Evolutionary conservation across 2,113 vertebrate species (phyloP), one percentile per base, ranked within the genome.

Genomic region (Dipodomys merriami): DNA sequence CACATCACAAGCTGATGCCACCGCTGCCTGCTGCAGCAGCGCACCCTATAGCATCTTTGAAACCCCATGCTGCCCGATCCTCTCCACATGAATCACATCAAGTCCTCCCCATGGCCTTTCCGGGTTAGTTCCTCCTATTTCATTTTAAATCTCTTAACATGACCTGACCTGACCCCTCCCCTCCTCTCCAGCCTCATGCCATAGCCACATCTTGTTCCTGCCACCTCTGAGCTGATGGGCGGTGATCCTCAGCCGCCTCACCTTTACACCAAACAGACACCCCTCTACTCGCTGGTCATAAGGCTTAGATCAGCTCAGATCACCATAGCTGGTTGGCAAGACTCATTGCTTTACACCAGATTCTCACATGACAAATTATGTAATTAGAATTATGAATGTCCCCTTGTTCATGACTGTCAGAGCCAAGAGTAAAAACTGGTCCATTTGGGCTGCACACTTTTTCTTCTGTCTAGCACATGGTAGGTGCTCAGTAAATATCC

Each of bases 401-500:
- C 39, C 39, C 39, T 39, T 39, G 39, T 39, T 39, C 5, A 39
- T 39, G 39, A 39, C 39, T 39, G 39, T 39, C 39, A 39, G 39
- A 39, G 39, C 39, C 39, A 39, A 39, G 39, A 39, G 39, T 39
- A 39, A 39, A 39, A 39, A 39, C 39, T 5, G 39, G 6, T 39
- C 39, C 39, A 39, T 39, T 39, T 39, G 39, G 5, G 39, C 39
- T 39, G 39, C 39, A 39, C 39, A 6, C 39, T 5, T 39, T 39
- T 39, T 39, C 39, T 39, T 29, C 49, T 1, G 49, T 64, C 72
- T 81, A 53, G 35, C 80, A 49, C 0, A 0, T 1, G 2, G 60
- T 6, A 78, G 78, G 72, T 87, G 78, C 83, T 95, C 72, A 62
- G 74, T 74, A 69, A 91, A 83, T 95, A 72, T 65, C 78, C n/a